Evolutionary conservation across 2,113 vertebrate species (phyloP), one percentile per base, ranked within the genome.

Genomic region (Calypte anna): DNA sequence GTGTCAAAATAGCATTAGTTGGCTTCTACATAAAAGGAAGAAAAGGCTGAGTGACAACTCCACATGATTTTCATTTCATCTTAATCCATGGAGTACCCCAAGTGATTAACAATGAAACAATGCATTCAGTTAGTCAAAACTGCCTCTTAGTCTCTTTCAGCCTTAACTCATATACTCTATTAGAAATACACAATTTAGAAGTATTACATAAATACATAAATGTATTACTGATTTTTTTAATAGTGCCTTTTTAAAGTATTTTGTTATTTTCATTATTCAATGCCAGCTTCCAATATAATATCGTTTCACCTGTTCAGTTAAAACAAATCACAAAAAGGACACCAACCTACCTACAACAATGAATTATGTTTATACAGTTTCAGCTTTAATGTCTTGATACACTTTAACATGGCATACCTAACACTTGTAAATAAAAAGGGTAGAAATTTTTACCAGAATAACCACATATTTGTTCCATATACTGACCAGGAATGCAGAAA

Each of bases 1-100:
- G 54, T 57, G n/a, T 80, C 75, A 96, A 95, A 94, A 97, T 74
- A 93, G 72, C 90, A 92, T 46, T 79, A 76, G 82, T 38, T 90
- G 62, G 73, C 24, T 96, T 89, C 74, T 58, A 79, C 74, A 67
- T 74, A 74, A 94, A 93, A 91, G 84, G 78, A 30, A 88, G 43
- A 87, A 93, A 70, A 13, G 38, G 33, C 43, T 68, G 79, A 96
- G 68, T 86, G 87, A 93, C 75, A 91, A 25, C 51, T 82, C 72
- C 28, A 20, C 9, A 77, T 59, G 64, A 83, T 70, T 90, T 68
- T 80, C 50, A 53, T 53, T 94, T 90, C 13, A 31, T 31, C 48
- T 86, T 76, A 82, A 91, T 69, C 67, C 88, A 78, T 4, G 3
- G 69, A 82, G n/a, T 72, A 72, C 54, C 30, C 33, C 54, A 30